Evolutionary conservation across 2,113 vertebrate genomes (phyloP), one percentile per base, ranked within the genome.

Genomic region (Sebastes schlegelii): DNA sequence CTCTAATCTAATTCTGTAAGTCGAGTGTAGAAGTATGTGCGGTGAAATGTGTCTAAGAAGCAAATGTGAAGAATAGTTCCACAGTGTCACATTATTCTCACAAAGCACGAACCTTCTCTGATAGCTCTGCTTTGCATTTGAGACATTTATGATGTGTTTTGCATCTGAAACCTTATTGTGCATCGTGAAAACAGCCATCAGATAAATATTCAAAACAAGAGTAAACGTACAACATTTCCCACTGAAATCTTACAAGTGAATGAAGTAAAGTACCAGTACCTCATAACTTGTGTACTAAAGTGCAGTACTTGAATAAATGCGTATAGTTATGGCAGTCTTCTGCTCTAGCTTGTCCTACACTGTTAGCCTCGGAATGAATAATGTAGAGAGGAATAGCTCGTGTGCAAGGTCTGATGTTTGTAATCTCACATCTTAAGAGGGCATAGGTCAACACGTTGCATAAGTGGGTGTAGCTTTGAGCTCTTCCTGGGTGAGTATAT

Each of bases 391-490:
- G 8, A 4, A 58, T 17, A 52, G 43, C 40, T 42, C 8, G 43
- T 75, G 62, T 45, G 52, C 10, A 64, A 54, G 7, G 58, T 70
- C 26, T 76, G 58, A 49, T 65, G 68, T 76, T 42, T 86, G 62
- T 79, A 78, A 74, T 80, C 78, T 80, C 10, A 7, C 64, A 10
- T 75, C 72, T 73, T 72, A 52, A 34, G 60, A 77, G 91, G 60
- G 14, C 80, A 77, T 11, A 82, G 86, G 82, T 84, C 86, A 84
- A 12, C 40, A 12, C 4, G 46, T 87, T 89, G 34, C 48, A 54
- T 86, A 83, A 87, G 79, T 66, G 66, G 57, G 52, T 40, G 77
- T 68, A 52, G 85, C 80, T 26, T 49, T 45, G 34, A 91, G 83
- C 51, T 66, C 12, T 72, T 85, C 78, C 67, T 81, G 60, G 42